Base-by-base conservation (phyloP, 2,888 invertebrate genomes). In the Meandrusa payeni region DNA sequence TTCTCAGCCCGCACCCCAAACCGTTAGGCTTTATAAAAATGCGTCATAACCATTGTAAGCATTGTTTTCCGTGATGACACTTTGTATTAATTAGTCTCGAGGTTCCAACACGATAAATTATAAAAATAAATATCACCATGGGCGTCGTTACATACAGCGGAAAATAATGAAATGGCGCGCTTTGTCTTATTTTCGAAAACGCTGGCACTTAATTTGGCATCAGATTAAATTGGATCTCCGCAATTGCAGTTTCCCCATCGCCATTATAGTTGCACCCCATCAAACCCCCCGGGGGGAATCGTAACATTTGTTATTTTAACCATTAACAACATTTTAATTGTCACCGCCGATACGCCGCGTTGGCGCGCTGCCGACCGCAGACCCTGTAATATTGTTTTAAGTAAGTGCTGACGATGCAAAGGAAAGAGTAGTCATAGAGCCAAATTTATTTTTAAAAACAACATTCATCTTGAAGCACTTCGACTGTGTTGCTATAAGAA, bases 251-350 rank as follows among this genome's bases (percentile, higher is more conserved):
- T 6, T 27, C 33, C 29, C 13, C 34, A 15, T 27, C 26, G 43
- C 48, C 42, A 28, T 34, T 20, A 37, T 26, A 31, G 26, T 45
- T 33, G 42, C 45, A 41, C 47, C 46, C 34, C 47, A 34, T 41
- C 48, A 49, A 50, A 46, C 45, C 41, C 54, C 56, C 67, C 57
- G 50, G 41, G 17, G 66, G 59, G 71, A 64, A 52, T 48, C 57
- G 66, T 69, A 65, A 59, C 73, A 76, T 76, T 76, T 75, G 75
- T 76, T 75, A 75, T 73, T 73, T 61, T 71, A 69, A 66, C 69
- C 70, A 71, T 75, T 70, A 73, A 69, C 73, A 66, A 56, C 48
- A 55, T 63, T 69, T 68, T 75, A 75, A 76, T 75, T 65, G 74
- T 60, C 64, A 49, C 55, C 58, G 54, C 59, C 39, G 33, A 46